A percentile compares a stretch with the other conserved stretches of the same genome.
Conservation (phyloP, 2,113 vertebrate genomes). For the Budorcas taxicolor region DNA sequence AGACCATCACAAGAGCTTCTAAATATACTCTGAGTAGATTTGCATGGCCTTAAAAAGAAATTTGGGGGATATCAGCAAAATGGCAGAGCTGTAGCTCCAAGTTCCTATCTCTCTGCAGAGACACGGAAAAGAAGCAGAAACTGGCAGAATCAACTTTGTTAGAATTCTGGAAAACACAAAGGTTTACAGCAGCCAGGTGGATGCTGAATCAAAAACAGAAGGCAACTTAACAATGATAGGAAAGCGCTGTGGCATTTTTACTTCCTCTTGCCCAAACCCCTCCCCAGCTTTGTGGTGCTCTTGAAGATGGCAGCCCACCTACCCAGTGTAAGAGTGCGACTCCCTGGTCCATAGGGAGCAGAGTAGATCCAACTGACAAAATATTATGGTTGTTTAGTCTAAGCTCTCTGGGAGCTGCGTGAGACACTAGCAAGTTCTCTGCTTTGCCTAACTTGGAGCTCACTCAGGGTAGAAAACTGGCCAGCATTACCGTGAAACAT, state of each 20-base stretch:
- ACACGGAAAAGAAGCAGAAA: background rate
- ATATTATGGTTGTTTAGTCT: background rate
- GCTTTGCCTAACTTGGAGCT: background rate
- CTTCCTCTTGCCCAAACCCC: background rate
- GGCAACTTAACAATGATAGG: background rate
- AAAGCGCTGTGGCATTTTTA: background rate
- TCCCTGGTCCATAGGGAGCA: background rate
- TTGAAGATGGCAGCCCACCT: background rate
- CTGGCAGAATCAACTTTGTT: background rate
- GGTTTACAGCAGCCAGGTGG: background rate
- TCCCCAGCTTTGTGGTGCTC: no score
- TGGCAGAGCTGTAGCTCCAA: background rate
- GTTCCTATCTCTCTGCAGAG: background rate
- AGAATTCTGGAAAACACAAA: background rate
- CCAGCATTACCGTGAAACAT: background rate
- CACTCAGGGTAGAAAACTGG: background rate
- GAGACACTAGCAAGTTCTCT: background rate
- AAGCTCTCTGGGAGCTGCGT: background rate
- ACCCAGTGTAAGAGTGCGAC: background rate
- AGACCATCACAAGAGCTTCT: background rate
- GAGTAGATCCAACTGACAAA: background rate
- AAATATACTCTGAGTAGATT: background rate
- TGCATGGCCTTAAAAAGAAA: background rate
- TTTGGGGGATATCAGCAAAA: background rate
- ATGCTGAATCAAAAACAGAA: background rate